A percentile compares a stretch with the other conserved stretches of the same genome.
Conservation (phyloP, 1,140 invertebrate genomes). For the Cotesia vestalis region DNA sequence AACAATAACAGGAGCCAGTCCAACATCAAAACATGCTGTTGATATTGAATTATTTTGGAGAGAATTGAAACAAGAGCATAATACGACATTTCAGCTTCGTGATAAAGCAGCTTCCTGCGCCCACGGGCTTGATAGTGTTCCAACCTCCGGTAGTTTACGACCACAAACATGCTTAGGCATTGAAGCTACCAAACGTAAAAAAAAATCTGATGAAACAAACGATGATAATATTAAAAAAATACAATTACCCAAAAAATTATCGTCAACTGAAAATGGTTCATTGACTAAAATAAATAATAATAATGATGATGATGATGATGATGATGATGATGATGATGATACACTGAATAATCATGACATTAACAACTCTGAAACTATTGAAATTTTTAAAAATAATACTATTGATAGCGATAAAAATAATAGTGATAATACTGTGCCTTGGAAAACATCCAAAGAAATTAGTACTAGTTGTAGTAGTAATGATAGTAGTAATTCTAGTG, state of each 20-base stretch:
- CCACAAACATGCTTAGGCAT: constrained; percentile 74
- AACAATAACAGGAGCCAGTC: constrained; percentile 86
- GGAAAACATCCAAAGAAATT: constrained; percentile 45
- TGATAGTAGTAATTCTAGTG: constrained; percentile 47
- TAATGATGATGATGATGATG: too few relatives aligned
- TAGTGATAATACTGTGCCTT: constrained; percentile 50
- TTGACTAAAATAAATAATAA: constrained; percentile 30
- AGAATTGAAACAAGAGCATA: constrained; percentile 70
- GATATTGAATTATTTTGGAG: constrained; percentile 78
- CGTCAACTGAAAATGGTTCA: constrained; percentile 37
- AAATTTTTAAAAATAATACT: constrained; percentile 27
- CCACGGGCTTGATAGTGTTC: constrained; percentile 73
- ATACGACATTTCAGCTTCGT: constrained; percentile 65
- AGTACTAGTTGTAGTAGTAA: constrained; percentile 37
- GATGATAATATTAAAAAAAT: constrained; percentile 49
- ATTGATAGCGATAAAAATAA: constrained; percentile 40
- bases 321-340: too few relatives aligned
- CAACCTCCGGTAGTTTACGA: constrained; percentile 58
- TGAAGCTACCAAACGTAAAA: constrained; percentile 55
- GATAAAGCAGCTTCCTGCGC: constrained; percentile 78
- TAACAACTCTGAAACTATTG: too few relatives aligned
- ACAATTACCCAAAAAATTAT: constrained; percentile 56
- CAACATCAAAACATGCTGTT: constrained; percentile 73
- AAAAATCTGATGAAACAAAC: constrained; percentile 44
- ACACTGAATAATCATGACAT: too few relatives aligned